Conservation (phyloP, 2,888 invertebrate genomes). For the Papilio protenor region DNA sequence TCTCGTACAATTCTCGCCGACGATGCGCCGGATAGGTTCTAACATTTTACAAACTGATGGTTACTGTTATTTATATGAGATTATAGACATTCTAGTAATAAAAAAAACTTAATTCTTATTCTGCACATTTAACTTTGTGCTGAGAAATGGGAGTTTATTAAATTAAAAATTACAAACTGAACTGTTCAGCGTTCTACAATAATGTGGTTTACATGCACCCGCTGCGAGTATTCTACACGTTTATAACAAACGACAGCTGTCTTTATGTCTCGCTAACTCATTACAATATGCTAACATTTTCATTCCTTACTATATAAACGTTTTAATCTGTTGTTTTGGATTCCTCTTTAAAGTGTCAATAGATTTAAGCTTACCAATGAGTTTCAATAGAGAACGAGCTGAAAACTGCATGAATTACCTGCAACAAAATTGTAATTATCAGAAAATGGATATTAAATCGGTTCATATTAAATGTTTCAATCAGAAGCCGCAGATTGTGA, state of each 20-base stretch:
- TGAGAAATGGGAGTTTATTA: neutral
- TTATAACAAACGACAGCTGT: neutral
- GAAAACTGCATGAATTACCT: neutral
- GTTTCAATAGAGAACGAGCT: neutral
- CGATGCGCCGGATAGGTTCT: neutral
- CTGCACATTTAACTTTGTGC: neutral
- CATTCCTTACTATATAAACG: neutral
- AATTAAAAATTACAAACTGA: conserved; percentile 12
- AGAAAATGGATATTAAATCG: neutral
- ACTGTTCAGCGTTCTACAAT: neutral
- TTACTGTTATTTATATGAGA: neutral
- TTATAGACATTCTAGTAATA: neutral
- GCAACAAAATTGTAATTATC: conserved; percentile 1
- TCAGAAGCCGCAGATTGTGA: conserved; percentile 3
- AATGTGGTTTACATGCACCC: neutral
- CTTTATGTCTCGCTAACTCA: neutral
- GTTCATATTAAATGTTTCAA: neutral
- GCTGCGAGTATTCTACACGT: neutral
- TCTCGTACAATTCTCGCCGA: neutral
- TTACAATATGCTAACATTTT: neutral
- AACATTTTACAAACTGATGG: neutral
- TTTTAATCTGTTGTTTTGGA: no score
- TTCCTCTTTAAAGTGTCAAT: neutral
- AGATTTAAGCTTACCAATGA: neutral
- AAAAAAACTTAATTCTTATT: neutral